Evolutionary conservation across 2,888 invertebrate genomes (phyloP), one percentile per base, ranked within the genome.

Genomic region (Smittia sp.): DNA sequence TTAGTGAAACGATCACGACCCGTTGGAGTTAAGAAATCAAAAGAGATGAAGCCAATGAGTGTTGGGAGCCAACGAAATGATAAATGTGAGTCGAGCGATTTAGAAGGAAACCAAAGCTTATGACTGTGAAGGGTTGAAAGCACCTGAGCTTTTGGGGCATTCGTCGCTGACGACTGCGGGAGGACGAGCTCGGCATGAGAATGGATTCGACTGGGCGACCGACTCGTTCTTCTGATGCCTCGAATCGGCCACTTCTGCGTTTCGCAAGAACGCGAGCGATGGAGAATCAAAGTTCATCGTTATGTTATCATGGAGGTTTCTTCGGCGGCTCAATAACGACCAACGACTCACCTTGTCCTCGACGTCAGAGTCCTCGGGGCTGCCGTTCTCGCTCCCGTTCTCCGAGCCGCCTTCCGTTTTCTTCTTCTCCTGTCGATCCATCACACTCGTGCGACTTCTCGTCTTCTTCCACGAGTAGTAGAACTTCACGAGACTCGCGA

Each of bases 391-490:
- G 27, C 92, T 92, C 66, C 91, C 92, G 74, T 88, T 91, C 77
- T 94, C 93, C 75, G 92, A 91, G 74, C 86, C 86, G 76, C 86
- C 86, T 67, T 80, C 80, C 13, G 81, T 80, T 75, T 86, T 86
- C 41, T 80, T 80, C 75, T 82, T 81, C 75, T 88, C 88, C 75
- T 91, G 92, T 63, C 92, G 88, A 84, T 98, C 98, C 94, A 98
- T 97, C 52, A 96, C 85, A 79, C 96, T 96, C 73, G 93, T 94
- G 74, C 95, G 88, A 78, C 93, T 91, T 78, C 96, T 85, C 22
- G 95, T 94, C 82, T 98, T 98, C 83, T 98, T 98, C 98, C 98
- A 98, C 79, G 95, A 94, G 81, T 98, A 98, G 83, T 98, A 98
- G 82, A 97, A 97, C 83, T 96, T 96, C 1, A 98, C 97, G 78